Base-by-base conservation (phyloP, 2,888 invertebrate genomes). In the Drosophila flavopinicola region DNA sequence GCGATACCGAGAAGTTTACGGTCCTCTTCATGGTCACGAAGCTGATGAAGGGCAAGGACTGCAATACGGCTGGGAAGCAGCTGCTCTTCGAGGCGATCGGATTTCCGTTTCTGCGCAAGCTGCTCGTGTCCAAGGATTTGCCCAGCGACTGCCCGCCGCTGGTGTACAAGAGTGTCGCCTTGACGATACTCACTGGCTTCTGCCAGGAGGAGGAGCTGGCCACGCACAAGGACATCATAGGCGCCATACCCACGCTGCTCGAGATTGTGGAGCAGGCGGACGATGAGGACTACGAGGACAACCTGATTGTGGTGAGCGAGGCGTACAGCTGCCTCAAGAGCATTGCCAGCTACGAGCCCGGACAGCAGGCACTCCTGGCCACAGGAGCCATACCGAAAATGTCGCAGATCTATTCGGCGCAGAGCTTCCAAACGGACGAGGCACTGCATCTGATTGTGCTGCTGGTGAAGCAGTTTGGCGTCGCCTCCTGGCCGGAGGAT, bases 11-110 rank as follows among this genome's bases (percentile, higher is more conserved):
- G 91, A 97, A 96, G 90, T 97, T 98, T 90, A 97, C 97, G 33
- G 96, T 95, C 1, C 93, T 98, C 45, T 97, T 97, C 90, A 95
- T 97, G 95, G 96, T 97, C 49, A 97, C 97, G 2, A 98, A 97
- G 91, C 91, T 97, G 51, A 95, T 97, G 32, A 96, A 96, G 90
- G 94, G 95, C 71, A 95, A 95, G 88, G 96, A 97, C 85, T 96
- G 96, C 89, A 94, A 93, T 79, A 92, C 94, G 7, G 92, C 93
- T n/a, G 94, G 94, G n/a, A 96, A 95, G 89, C 95, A 94, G 85
- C 93, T 95, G 27, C 92, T 98, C 2, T 97, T 98, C 87, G 96
- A 97, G 92, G 96, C 97, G 1, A 96, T 98, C 82, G 98, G 98
- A 17, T 95, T 96, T 82, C 94, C 95, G 72, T 98, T 98, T 90